Evolutionary conservation across 1,140 invertebrate genomes (phyloP), one percentile per base, ranked within the genome.

Genomic region (Steinernema feltiae): DNA sequence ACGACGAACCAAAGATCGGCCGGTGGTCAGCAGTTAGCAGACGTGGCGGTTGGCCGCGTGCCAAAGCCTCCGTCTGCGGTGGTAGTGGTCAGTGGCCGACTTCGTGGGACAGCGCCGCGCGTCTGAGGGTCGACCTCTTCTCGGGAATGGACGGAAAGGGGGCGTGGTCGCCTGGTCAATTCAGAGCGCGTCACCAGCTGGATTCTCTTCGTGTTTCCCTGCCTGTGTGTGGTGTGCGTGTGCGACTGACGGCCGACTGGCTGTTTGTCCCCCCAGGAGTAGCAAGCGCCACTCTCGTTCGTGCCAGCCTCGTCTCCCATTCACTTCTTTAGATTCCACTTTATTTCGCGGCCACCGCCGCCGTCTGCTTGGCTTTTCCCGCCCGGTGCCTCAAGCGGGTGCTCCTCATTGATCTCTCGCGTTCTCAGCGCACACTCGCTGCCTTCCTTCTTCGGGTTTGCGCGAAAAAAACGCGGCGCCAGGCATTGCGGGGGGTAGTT

Each of bases 231-330:
- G 41, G 41, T 46, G 41, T 46, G 41, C 41, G 41, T 46, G 41
- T 46, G 41, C n/a, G 41, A 46, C 41, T 46, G 41, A 46, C 41
- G 41, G n/a, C n/a, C n/a, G 41, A 46, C 41, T 46, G 41, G 41
- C 41, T 46, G 41, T 46, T 46, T 46, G 41, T 46, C 41, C 41
- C n/a, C 41, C 7, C 41, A 46, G 41, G 41, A 46, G 41, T n/a
- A 46, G 41, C 41, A 46, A 46, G 41, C 41, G 53, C 53, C 53
- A 63, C 53, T 63, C 53, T 63, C 53, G 53, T 27, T 63, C 12
- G 53, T 63, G 53, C 53, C 53, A 63, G 53, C 53, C 53, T 63
- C 53, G 53, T 63, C 24, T 63, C 41, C 53, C 53, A 27, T 63
- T 63, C 53, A 63, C 53, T 63, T 63, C 53, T 63, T 63, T 27